Evolutionary conservation across 2,888 invertebrate genomes (phyloP).

Genomic region (Parnassius smintheus): DNA sequence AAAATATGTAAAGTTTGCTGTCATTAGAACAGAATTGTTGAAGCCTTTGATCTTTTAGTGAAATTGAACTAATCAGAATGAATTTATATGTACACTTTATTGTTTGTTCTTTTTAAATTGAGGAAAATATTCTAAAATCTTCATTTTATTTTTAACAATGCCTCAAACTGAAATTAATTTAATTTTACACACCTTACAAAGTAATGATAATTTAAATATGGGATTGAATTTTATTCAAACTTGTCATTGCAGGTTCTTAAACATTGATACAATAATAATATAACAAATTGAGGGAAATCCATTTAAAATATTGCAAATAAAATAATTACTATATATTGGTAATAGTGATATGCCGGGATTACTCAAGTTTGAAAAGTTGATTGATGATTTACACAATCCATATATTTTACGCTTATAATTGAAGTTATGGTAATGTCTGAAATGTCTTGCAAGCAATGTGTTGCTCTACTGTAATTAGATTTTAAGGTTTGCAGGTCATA

Average conservation of each 20-base stretch:
- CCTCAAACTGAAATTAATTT: slow-evolving; percentile 6
- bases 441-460: slow-evolving; percentile 29
- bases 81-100: slow-evolving; percentile 14
- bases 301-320: slow-evolving; percentile 26
- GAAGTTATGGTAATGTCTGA: slow-evolving; percentile 29
- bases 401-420: slow-evolving; percentile 27
- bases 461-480: slow-evolving; percentile 30
- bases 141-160: slow-evolving; percentile 11
- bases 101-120: slow-evolving; percentile 5
- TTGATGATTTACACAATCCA: slow-evolving; percentile 22
- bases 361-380: slow-evolving; percentile 27
- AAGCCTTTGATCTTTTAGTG: slow-evolving; percentile 24
- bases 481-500: slow-evolving; percentile 30
- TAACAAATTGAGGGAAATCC: slow-evolving; percentile 9
- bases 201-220: slow-evolving; percentile 3
- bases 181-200: slow-evolving; percentile 4
- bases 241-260: slow-evolving; percentile 5
- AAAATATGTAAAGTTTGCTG: slow-evolving; percentile 44
- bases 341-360: slow-evolving; percentile 36
- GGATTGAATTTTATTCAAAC: slow-evolving; percentile 7
- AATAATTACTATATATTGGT: slow-evolving; percentile 14
- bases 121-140: slow-evolving; percentile 13
- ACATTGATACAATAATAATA: slow-evolving; percentile 8
- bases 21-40: slow-evolving; percentile 38
- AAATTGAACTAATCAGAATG: slow-evolving; percentile 26